Conservation (phyloP, 2,113 vertebrate genomes). For the Gobio gobio region DNA sequence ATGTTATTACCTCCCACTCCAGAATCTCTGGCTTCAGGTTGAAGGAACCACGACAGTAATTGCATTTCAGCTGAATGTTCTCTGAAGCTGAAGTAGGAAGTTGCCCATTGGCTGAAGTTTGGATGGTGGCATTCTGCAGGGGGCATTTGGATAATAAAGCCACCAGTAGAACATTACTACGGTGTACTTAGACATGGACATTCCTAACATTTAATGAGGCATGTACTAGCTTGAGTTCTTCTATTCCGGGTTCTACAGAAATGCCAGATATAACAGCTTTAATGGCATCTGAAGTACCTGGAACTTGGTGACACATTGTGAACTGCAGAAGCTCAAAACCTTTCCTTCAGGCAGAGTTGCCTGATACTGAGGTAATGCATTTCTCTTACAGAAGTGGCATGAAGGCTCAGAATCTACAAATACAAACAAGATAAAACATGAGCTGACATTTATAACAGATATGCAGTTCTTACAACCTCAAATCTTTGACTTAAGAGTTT, state of each 20-base stretch:
- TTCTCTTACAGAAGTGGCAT: slow-evolving; percentile 98
- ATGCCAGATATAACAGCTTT: slow-evolving; percentile 30
- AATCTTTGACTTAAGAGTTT: slow-evolving; percentile 1
- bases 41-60: slow-evolving; percentile 93
- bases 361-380: slow-evolving; percentile 95
- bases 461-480: background rate
- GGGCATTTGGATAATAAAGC: background rate
- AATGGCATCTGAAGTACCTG: slow-evolving; percentile 78
- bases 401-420: slow-evolving; percentile 88
- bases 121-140: slow-evolving; percentile 84
- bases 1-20: slow-evolving; percentile 93
- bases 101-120: slow-evolving; percentile 89
- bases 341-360: slow-evolving; percentile 96
- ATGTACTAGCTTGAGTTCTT: background rate
- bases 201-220: background rate
- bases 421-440: slow-evolving; percentile 34
- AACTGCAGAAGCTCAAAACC: slow-evolving; percentile 97
- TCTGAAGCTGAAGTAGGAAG: slow-evolving; percentile 76
- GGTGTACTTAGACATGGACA: background rate
- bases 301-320: slow-evolving; percentile 96
- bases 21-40: slow-evolving; percentile 92
- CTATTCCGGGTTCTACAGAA: background rate
- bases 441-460: slow-evolving; percentile 8
- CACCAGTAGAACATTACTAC: slow-evolving; percentile 3
- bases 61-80: slow-evolving; percentile 92